These are phyloP conservation scores for Leptothorax acervorum DNA, from an alignment of 2,888 invertebrate species.

Conservation along the genomic window DNA sequence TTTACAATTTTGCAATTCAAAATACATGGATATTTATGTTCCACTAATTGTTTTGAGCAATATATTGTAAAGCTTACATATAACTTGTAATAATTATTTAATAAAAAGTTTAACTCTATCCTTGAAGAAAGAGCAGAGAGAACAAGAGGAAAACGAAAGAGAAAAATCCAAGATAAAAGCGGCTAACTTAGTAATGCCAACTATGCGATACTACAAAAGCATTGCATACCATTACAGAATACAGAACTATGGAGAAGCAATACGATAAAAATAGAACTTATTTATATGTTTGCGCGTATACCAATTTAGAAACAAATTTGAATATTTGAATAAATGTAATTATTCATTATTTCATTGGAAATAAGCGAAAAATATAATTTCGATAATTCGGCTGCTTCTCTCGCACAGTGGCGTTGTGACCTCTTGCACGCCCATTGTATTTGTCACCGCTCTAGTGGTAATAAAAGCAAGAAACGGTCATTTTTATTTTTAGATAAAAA, in stretches of 20 bases:
- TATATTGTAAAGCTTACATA: neutral
- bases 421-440: neutral
- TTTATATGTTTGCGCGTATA: neutral
- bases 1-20: neutral
- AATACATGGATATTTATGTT: neutral
- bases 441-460: slow-evolving; percentile 18
- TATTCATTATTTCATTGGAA: neutral
- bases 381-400: neutral
- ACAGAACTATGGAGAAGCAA: neutral
- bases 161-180: neutral
- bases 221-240: neutral
- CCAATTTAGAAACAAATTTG: neutral
- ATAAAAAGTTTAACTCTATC: neutral
- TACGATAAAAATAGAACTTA: slow-evolving; percentile 12
- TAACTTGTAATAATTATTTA: neutral
- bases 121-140: neutral
- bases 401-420: neutral
- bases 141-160: neutral
- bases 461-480: neutral
- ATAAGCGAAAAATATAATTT: neutral
- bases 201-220: neutral
- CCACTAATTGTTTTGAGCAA: neutral
- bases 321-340: slow-evolving; percentile 12
- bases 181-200: slow-evolving; percentile 3
- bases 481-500: slow-evolving; percentile 21